Evolutionary conservation across 2,113 vertebrate genomes (phyloP), one percentile per base, ranked within the genome.

Genomic region (Cynocephalus volans): DNA sequence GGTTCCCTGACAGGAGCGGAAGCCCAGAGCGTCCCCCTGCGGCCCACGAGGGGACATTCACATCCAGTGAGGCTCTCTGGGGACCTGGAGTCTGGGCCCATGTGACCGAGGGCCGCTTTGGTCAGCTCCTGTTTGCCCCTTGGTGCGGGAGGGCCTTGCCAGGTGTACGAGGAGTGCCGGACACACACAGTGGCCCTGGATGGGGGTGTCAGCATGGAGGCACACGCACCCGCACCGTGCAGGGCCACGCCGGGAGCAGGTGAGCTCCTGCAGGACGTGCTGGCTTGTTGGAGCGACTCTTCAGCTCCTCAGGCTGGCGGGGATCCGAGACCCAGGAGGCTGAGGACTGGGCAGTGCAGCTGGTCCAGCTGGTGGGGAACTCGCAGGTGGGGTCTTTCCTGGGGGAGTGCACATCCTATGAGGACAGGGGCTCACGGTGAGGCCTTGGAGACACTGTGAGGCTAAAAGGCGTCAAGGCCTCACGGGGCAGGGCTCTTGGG

Each of bases 91-190:
- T 26, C 54, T 58, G n/a, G 15, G 58, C 79, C 88, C 23, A 1
- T 6, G 21, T 6, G 31, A 52, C 52, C 73, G 8, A 17, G 1
- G 50, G 26, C 62, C 5, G 2, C 17, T 60, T 56, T 26, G 52
- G 5, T 64, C 52, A 24, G 21, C 45, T 77, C 72, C 45, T 28
- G 0, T 33, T n/a, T 28, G 8, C 41, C 8, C 17, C 0, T 1
- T 45, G n/a, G 6, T 26, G 26, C 21, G 1, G 15, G 6, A 19
- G 15, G 6, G 33, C 9, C 12, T 4, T 0, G 23, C 19, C 33
- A 62, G 33, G 4, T 26, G 21, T 2, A 13, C 13, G 6, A 41
- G 72, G 9, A 1, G n/a, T 31, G 28, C 28, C 28, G 41, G 41
- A 41, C 41, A 41, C 41, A 41, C 41, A 41, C 41, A 41, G 41